Percentiles rank a stretch among this genome's conserved stretches.
These are phyloP conservation scores for Tenrec ecaudatus DNA, from an alignment of 2,113 vertebrate genomes.

Conservation along the genomic window DNA sequence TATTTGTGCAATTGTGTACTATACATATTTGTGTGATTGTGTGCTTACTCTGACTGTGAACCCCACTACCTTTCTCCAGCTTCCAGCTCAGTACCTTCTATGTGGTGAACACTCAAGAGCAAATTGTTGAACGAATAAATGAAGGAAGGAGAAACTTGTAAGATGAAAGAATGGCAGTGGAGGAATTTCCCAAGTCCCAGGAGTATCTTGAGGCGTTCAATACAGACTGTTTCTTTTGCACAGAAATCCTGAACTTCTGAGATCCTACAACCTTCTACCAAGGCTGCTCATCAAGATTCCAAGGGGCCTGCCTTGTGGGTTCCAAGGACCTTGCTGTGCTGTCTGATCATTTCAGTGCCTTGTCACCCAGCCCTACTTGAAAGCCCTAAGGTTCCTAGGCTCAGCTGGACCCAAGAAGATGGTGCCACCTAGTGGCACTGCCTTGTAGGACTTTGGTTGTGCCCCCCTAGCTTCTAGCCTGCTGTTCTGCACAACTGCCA, in stretches of 20 bases:
- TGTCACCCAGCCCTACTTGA: not conserved
- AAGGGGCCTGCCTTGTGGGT: not conserved
- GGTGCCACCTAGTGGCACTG: conserved; percentile 50
- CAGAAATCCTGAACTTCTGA: conserved; percentile 47
- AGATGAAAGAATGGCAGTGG: conserved; percentile 19
- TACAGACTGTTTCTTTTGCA: not conserved
- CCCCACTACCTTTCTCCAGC: conserved; percentile 29
- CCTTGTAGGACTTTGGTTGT: conserved; percentile 1
- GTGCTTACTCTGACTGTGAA: conserved; percentile 23
- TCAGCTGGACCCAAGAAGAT: not conserved
- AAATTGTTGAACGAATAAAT: conserved; percentile 37
- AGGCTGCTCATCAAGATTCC: not conserved
- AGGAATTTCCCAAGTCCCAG: conserved; percentile 42
- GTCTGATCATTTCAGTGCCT: not conserved
- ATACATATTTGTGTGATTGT: not conserved
- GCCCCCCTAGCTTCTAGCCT: conserved; percentile 3
- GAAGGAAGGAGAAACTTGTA: conserved; percentile 28
- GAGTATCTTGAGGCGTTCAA: not conserved
- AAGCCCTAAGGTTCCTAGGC: conserved; percentile 37
- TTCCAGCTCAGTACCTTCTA: not conserved
- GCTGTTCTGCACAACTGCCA: not conserved
- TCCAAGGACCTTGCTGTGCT: conserved; percentile 26
- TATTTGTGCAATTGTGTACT: conserved; percentile 34
- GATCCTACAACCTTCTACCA: conserved; percentile 2
- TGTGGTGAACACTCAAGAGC: conserved; percentile 23